Evolutionary conservation across 1,140 invertebrate species (phyloP), one percentile per base, ranked within the genome.

Genomic region (Scaptodrosophila lebanonensis): DNA sequence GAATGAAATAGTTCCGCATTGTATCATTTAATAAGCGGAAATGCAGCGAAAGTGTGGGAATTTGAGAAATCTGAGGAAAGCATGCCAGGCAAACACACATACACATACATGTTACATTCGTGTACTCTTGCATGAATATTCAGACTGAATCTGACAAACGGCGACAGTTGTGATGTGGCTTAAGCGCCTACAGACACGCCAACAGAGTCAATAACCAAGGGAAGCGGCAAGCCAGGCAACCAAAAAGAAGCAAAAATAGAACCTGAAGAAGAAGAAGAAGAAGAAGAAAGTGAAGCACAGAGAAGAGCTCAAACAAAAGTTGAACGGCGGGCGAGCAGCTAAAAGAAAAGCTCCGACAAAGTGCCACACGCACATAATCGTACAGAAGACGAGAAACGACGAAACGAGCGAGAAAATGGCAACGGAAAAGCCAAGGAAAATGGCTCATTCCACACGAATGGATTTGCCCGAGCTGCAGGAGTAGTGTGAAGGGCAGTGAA

Each of bases 171-270:
- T 51, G 16, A 33, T 5, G 39, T 35, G 52, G 53, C 73, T 50
- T 68, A 79, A 77, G 75, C 68, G 64, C 75, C 40, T 51, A 53
- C 73, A 79, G 65, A 73, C 75, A 79, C 75, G 73, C 73, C 73
- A 77, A 68, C 67, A 69, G 73, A 77, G 73, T 79, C 73, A 77
- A 77, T 73, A 82, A 75, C 73, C 73, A 25, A 25, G 3, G 8
- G 22, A 3, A 25, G 8, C 22, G 8, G 8, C 8, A 8, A 4
- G 8, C 3, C 8, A 25, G 3, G 22, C 22, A n/a, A n/a, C n/a
- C n/a, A n/a, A n/a, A n/a, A n/a, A n/a, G 22, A 25, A 25, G 22
- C 22, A 25, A 4, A 25, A 25, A 8, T 4, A 25, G 22, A 25
- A 25, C 22, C 3, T 25, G 8, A 25, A 25, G 8, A 25, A 8